phyloP scores from a whole-genome alignment of 1,140 invertebrate genomes.

The Venustaconcha ellipsiformis region DNA sequence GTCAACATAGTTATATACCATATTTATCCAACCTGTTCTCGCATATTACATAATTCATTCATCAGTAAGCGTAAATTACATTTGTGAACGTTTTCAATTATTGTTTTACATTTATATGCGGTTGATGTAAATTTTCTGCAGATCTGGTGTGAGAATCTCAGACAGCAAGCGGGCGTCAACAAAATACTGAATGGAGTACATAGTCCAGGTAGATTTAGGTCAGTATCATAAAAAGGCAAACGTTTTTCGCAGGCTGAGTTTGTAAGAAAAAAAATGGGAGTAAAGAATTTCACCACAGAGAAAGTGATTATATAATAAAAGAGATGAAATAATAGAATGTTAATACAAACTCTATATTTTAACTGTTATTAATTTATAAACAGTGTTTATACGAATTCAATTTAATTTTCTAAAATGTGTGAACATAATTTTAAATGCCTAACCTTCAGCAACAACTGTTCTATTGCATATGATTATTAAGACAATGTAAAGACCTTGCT shows the following conservation, averaged over 20 bases:
- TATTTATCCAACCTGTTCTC: neutral
- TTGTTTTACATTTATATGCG: neutral
- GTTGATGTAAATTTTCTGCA: neutral
- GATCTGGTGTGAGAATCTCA: constrained; percentile 28
- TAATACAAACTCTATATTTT: no score
- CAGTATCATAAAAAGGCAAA: neutral
- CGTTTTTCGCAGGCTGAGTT: neutral
- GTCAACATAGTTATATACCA: neutral
- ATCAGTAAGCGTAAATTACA: neutral
- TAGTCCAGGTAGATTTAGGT: constrained; percentile 28
- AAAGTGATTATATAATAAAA: neutral
- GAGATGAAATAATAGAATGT: no score
- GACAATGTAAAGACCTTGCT: no score
- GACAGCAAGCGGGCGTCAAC: constrained; percentile 9
- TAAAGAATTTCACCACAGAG: neutral
- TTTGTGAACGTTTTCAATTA: neutral
- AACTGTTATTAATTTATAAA: no score
- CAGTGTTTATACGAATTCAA: no score
- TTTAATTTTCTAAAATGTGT: no score
- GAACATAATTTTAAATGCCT: no score
- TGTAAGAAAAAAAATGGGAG: neutral
- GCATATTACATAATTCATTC: neutral
- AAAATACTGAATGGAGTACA: constrained; percentile 20
- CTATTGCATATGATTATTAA: no score
- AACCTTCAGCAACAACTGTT: no score